These are phyloP conservation scores for Sparidentex hasta DNA, from an alignment of 2,797 vertebrate species.

Conservation along the genomic window DNA sequence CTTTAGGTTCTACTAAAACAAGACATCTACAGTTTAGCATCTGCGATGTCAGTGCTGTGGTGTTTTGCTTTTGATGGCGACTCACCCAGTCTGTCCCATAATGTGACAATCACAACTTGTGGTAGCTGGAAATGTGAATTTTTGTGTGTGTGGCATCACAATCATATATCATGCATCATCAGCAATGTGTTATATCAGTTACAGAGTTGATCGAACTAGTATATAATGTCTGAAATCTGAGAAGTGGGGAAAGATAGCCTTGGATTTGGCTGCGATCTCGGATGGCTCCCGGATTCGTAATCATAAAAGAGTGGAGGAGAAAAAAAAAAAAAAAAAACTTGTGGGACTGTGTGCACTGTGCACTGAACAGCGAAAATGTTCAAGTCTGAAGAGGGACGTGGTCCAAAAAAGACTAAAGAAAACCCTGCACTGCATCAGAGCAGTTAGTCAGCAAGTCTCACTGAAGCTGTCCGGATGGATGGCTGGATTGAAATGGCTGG, in stretches of 20 bases:
- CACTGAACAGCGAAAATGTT: conserved; percentile 13
- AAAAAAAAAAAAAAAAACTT: neutral
- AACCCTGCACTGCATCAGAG: conserved; percentile 52
- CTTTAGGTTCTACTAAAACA: neutral
- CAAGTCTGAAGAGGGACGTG: neutral
- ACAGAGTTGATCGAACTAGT: neutral
- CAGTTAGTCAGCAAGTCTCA: conserved; percentile 59
- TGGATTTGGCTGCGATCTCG: neutral
- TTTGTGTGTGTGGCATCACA: neutral
- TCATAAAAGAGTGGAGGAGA: neutral
- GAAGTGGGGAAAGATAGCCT: neutral
- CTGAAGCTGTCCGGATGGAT: conserved; percentile 59
- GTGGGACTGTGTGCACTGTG: conserved; percentile 5
- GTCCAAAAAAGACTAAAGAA: conserved; percentile 37
- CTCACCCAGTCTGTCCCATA: conserved; percentile 1
- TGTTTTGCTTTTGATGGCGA: neutral
- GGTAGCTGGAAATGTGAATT: neutral
- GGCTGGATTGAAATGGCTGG: conserved; percentile 59
- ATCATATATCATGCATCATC: neutral
- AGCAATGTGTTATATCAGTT: neutral
- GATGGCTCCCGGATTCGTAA: conserved; percentile 2
- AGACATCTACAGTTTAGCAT: neutral
- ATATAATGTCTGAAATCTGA: neutral
- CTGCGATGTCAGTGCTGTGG: neutral
- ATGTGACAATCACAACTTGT: neutral